phyloP scores from a whole-genome alignment of 2,113 vertebrate species.

The Pluvialis apricaria region DNA sequence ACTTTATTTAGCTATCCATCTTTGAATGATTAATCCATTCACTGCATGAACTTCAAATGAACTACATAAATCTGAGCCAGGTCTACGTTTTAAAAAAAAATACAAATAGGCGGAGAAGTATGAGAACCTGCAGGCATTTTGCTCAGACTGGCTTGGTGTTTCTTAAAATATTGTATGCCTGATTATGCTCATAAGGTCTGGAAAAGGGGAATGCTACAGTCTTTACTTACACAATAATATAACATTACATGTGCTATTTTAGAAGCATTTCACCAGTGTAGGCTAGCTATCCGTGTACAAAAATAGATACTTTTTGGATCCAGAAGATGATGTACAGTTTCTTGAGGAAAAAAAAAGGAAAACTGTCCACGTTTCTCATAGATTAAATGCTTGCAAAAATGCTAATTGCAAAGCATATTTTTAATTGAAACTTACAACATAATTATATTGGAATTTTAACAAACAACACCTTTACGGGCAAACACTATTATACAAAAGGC shows the following conservation, averaged over 20 bases:
- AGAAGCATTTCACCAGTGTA: background rate
- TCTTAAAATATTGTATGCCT: background rate
- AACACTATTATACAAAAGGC: background rate
- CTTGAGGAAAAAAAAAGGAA: background rate
- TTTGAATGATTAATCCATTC: background rate
- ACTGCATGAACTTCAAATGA: slow-evolving; percentile 32
- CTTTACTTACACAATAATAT: background rate
- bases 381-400: background rate
- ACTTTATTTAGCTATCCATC: background rate
- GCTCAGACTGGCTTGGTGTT: background rate
- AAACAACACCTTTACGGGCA: background rate
- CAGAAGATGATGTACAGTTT: background rate
- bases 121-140: slow-evolving; percentile 14
- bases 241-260: background rate
- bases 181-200: background rate
- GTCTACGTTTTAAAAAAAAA: background rate
- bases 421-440: background rate
- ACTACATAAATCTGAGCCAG: background rate
- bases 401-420: background rate
- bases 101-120: background rate
- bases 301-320: background rate
- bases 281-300: background rate
- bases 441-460: background rate
- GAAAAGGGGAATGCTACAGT: background rate
- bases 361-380: background rate